Base-by-base conservation (phyloP, 1,140 invertebrate species). In the Drosophila gunungcola region DNA sequence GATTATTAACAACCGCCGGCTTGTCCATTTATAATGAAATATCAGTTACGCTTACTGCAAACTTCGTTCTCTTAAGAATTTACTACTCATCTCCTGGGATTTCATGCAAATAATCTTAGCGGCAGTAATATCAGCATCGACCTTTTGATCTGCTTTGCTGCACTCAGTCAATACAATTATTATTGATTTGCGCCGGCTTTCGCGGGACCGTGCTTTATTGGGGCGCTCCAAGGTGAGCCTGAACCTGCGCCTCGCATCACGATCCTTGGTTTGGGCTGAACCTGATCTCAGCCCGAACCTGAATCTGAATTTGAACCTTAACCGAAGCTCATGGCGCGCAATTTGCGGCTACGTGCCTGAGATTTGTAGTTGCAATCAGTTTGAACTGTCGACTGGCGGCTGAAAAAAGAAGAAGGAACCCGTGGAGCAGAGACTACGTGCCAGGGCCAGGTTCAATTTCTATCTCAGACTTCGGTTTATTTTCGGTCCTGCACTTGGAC, bases 121-220 rank as follows among this genome's bases (percentile, higher is more conserved):
- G 38, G 45, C 21, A 42, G 3, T 10, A 13, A 70, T 57, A 64
- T 56, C 82, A 78, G 60, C 58, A 45, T 57, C 83, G 83, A 88
- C 83, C 83, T 89, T 83, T 89, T 88, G 83, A 88, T 89, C 84
- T 73, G 79, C 73, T 43, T 63, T 67, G 81, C 80, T 79, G 61
- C 72, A 61, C 67, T 78, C 84, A 80, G 83, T 88, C 83, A 88
- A 88, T 88, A 83, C 84, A 79, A 89, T 88, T 88, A 88, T 89
- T 89, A 88, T 88, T 88, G 83, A 89, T 88, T 84, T 83, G 79
- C 64, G 29, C 61, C 38, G 72, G 65, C 80, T 77, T 58, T 72
- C 76, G 69, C 61, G 25, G 32, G 39, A n/a, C 39, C 21, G 27
- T 52, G 56, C 41, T 48, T 68, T 58, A 73, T 68, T 79, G 61